Conservation (phyloP, 2,113 vertebrate species). For the Sturnus vulgaris region DNA sequence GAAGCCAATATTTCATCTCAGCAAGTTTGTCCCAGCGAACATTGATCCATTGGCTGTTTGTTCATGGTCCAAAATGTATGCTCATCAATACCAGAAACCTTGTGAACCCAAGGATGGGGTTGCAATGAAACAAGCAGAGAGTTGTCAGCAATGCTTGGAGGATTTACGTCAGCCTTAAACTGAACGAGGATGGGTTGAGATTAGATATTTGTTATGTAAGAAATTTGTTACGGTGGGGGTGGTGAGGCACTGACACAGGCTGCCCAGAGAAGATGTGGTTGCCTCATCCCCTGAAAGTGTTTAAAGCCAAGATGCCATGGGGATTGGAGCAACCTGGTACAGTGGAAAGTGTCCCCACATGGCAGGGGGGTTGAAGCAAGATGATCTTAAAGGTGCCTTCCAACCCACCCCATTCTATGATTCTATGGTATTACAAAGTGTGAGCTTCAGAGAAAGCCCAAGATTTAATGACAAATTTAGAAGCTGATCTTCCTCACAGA, state of each 20-base stretch:
- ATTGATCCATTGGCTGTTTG: slow-evolving; percentile 23
- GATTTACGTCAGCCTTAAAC: not conserved
- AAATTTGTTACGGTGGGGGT: not conserved
- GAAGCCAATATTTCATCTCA: slow-evolving; percentile 43
- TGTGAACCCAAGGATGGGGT: not conserved
- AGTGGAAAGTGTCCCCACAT: not conserved
- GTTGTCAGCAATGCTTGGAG: not conserved
- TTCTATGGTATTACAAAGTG: not conserved
- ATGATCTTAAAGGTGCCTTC: not conserved
- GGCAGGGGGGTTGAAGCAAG: not conserved
- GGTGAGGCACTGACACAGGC: not conserved
- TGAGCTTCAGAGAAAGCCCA: not conserved
- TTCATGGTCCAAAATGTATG: not conserved
- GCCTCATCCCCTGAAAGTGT: not conserved
- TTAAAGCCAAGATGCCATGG: not conserved
- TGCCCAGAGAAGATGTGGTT: not conserved
- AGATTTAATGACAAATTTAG: not conserved
- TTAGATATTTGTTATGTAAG: not conserved
- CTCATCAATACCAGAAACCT: not conserved
- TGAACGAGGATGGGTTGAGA: not conserved
- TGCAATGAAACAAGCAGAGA: not conserved
- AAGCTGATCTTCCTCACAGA: not conserved
- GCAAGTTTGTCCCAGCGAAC: not conserved
- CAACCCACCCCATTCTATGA: not conserved
- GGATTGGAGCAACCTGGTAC: not conserved